Evolutionary conservation across 2,113 vertebrate species (phyloP), one percentile per base, ranked within the genome.

Genomic region (Pristiophorus japonicus): DNA sequence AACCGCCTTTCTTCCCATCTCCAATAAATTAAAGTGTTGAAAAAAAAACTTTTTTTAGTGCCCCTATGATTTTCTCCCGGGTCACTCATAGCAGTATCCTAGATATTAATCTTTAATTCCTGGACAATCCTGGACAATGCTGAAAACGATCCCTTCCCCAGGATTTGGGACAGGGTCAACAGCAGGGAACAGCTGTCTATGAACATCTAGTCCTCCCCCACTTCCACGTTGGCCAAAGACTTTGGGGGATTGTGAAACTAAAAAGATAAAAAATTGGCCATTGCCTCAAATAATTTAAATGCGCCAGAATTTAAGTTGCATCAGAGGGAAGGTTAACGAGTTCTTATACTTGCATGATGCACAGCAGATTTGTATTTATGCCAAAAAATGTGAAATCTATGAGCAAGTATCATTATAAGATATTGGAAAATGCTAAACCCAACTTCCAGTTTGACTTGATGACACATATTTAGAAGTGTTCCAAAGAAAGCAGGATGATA

Each of bases 401-500:
- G 73, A 78, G 73, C 34, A n/a, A 62, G 55, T 62, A 5, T 63
- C 30, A 90, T 2, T 16, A 90, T 4, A 51, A 59, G 27, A 55
- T 59, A 63, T 63, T 16, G 6, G 30, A 63, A 38, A 7, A 38
- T 38, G 88, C 14, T 24, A 65, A 92, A 38, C 1, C 16, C 59
- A 92, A 63, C 88, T 92, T 92, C 59, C 34, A 92, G 59, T 63
- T 2, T 92, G 55, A 38, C 34, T 92, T 42, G 88, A 38, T 38
- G 34, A 20, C 16, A 34, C n/a, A 63, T 38, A 65, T 73, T 94
- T 51, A 70, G 38, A 47, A 34, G 24, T 70, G 42, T 11, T 67
- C 30, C 63, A 70, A 94, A 34, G 34, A 70, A 94, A 67, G 45
- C 59, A 38, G 59, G 93, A 94, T 51, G 63, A 94, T 94, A 94